Percentiles rank a stretch among this genome's conserved stretches.
Evolutionary conservation across 2,113 vertebrate genomes (phyloP).

Genomic region (Gracilinanus agilis): DNA sequence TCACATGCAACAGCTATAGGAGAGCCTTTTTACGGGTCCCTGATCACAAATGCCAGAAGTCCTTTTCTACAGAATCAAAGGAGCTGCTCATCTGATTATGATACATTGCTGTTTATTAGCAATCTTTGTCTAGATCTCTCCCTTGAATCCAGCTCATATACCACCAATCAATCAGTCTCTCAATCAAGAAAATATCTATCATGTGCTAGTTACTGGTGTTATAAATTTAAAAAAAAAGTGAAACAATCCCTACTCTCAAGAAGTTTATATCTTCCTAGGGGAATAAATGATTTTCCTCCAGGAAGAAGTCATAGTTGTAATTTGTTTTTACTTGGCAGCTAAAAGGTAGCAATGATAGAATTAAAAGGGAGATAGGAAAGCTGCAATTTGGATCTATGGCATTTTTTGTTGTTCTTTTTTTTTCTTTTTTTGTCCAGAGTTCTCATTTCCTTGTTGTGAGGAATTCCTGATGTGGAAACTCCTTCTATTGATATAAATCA

Average conservation of each 20-base stretch:
- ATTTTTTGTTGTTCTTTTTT: not conserved
- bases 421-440: not conserved
- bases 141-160: slow-evolving; percentile 51
- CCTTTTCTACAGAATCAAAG: slow-evolving; percentile 41
- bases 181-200: not conserved
- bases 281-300: not conserved
- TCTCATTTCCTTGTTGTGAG: not conserved
- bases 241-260: slow-evolving; percentile 34
- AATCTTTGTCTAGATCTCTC: slow-evolving; percentile 45
- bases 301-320: slow-evolving; percentile 24
- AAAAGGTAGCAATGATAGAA: slow-evolving; percentile 28
- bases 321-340: slow-evolving; percentile 28
- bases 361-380: slow-evolving; percentile 25
- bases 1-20: slow-evolving; percentile 67
- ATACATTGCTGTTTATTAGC: slow-evolving; percentile 35
- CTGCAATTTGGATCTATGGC: not conserved
- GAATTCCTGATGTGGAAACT: not conserved
- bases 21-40: slow-evolving; percentile 65
- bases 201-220: not conserved
- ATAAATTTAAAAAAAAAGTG: not conserved
- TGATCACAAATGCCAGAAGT: slow-evolving; percentile 19
- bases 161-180: not conserved
- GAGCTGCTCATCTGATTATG: slow-evolving; percentile 41
- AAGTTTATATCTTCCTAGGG: slow-evolving; percentile 13
- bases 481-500: not conserved